These are phyloP conservation scores for Caenorhabditis japonica DNA, from an alignment of 2,888 invertebrate species.

Conservation along the genomic window DNA sequence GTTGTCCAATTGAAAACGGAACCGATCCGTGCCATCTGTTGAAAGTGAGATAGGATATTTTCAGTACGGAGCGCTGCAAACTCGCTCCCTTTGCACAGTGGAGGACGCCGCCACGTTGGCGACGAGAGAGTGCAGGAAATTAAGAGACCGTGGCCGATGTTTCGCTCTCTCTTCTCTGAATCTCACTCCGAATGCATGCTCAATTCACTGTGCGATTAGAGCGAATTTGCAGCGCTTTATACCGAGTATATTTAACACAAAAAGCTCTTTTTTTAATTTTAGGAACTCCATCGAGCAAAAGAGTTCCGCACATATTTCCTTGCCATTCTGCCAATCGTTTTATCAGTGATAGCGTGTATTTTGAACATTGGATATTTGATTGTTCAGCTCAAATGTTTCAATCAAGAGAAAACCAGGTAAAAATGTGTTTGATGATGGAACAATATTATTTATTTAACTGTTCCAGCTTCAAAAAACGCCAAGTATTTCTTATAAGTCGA, in stretches of 20 bases:
- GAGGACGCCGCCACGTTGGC: too few species aligned
- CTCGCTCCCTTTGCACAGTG: too few species aligned
- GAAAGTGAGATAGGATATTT: too few species aligned
- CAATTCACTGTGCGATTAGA: too few species aligned
- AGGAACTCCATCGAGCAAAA: conserved; percentile 72
- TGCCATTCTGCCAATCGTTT: conserved; percentile 71
- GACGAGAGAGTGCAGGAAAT: too few species aligned
- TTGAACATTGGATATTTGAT: conserved; percentile 66
- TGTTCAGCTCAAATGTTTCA: conserved; percentile 54
- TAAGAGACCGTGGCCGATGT: too few species aligned
- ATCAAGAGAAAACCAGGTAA: conserved; percentile 51
- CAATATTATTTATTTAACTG: too few species aligned
- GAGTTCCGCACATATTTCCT: conserved; percentile 73
- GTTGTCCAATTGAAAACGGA: conserved; percentile 45
- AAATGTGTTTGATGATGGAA: not conserved
- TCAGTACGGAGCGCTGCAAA: too few species aligned
- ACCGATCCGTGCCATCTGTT: conserved; percentile 54
- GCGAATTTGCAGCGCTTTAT: too few species aligned
- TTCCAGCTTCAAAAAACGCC: conserved; percentile 71
- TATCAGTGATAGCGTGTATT: conserved; percentile 68
- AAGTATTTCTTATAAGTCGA: conserved; percentile 68
- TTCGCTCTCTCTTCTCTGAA: too few species aligned
- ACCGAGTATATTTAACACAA: too few species aligned
- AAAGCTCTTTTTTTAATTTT: not conserved
- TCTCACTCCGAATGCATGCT: too few species aligned